Percentiles rank a stretch among this genome's conserved stretches.
These are phyloP conservation scores for Coregonus sp. DNA, from an alignment of 2,797 vertebrate genomes.

Conservation along the genomic window DNA sequence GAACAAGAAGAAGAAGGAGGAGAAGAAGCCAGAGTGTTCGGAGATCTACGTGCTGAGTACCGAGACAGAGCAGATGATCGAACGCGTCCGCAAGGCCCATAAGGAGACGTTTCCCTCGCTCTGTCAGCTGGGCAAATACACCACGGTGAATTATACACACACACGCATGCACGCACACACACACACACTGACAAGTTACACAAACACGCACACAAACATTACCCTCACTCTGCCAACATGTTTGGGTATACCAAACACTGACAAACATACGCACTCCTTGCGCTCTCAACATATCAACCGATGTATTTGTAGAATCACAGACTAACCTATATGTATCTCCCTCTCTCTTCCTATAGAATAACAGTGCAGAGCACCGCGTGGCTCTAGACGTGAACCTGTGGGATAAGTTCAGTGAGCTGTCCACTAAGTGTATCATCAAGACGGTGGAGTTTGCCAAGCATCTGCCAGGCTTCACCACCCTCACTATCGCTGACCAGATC, in stretches of 20 bases:
- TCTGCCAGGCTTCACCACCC: slow-evolving; percentile 92
- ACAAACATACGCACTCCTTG: not conserved
- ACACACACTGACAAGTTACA: not conserved
- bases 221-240: not conserved
- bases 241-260: not conserved
- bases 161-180: not conserved
- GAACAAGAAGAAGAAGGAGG: slow-evolving; percentile 94
- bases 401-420: slow-evolving; percentile 98
- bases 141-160: slow-evolving; percentile 75
- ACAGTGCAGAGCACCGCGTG: slow-evolving; percentile 91
- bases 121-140: slow-evolving; percentile 95
- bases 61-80: slow-evolving; percentile 91
- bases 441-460: slow-evolving; percentile 98
- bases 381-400: slow-evolving; percentile 92
- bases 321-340: slow-evolving; percentile 66
- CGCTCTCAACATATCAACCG: slow-evolving; percentile 23
- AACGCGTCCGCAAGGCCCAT: slow-evolving; percentile 90
- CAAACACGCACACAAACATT: not conserved
- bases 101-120: slow-evolving; percentile 95
- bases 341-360: slow-evolving; percentile 74
- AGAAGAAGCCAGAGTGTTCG: slow-evolving; percentile 80
- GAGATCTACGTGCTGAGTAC: slow-evolving; percentile 89
- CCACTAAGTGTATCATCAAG: slow-evolving; percentile 98
- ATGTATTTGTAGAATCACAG: slow-evolving; percentile 25
- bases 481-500: slow-evolving; percentile 97